Evolutionary conservation across 2,113 vertebrate genomes (phyloP), one percentile per base, ranked within the genome.

Genomic region (Ctenodactylus gundi): DNA sequence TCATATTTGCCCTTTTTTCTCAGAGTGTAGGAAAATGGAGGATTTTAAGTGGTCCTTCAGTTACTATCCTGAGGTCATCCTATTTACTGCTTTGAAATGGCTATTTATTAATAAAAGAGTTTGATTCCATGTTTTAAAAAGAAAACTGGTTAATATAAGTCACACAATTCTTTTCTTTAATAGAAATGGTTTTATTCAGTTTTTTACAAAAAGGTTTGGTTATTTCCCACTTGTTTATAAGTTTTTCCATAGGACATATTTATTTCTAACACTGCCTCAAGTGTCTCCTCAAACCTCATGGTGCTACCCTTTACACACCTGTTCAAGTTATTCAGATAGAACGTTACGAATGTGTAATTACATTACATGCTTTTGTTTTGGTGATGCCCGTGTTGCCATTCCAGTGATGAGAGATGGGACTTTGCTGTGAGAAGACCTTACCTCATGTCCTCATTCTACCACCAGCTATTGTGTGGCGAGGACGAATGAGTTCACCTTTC

Each of bases 21-120:
- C n/a, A n/a, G n/a, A n/a, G n/a, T n/a, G n/a, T n/a, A n/a, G n/a
- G n/a, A n/a, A n/a, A n/a, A n/a, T n/a, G n/a, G n/a, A n/a, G n/a
- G n/a, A n/a, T n/a, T n/a, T n/a, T n/a, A 68, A 62, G 27, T 10
- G 58, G 27, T 62, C 29, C 23, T 53, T 20, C 39, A 1, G 70
- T 90, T 87, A 83, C 64, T 68, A 81, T 58, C n/a, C 25, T 44
- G 49, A 44, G 65, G n/a, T 25, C 15, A 55, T 72, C 15, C 29
- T 92, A 9, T 58, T n/a, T n/a, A n/a, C n/a, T 90, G 49, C 57
- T 90, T 72, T 49, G n/a, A 90, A 95, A 87, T 36, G 36, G 72
- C 78, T 91, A 58, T 76, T 77, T 91, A 58, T 76, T 77, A 72
- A 64, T 31, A 73, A 78, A 77, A 49, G 57, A 92, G 27, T 90